These are phyloP conservation scores for Datnioides undecimradiatus DNA, from an alignment of 2,113 vertebrate species.

Conservation along the genomic window DNA sequence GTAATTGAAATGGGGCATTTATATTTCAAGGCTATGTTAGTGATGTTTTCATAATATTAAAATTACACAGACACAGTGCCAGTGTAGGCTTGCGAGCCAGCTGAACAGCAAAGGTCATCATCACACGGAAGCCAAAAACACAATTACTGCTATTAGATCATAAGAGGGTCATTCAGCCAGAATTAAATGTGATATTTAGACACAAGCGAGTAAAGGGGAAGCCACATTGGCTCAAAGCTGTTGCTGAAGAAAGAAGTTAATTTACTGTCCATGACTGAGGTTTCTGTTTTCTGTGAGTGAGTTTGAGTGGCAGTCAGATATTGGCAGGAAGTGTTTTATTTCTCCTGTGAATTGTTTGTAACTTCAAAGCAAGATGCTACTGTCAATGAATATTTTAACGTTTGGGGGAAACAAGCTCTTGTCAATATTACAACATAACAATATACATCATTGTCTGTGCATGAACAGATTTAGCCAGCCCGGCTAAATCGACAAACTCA, in stretches of 20 bases:
- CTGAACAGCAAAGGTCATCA: slow-evolving; percentile 26
- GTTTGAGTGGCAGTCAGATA: not conserved
- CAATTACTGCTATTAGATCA: slow-evolving; percentile 28
- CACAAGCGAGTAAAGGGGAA: not conserved
- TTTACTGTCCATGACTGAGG: not conserved
- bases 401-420: not conserved
- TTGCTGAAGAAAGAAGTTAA: not conserved
- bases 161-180: not conserved
- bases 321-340: not conserved
- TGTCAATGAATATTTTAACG: not conserved
- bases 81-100: slow-evolving; percentile 1
- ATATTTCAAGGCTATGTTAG: not conserved
- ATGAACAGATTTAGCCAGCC: too few species aligned
- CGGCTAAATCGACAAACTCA: too few species aligned
- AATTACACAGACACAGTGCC: not conserved
- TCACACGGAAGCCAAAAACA: slow-evolving; percentile 18
- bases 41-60: slow-evolving; percentile 15
- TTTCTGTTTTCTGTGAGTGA: not conserved
- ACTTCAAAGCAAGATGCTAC: not conserved
- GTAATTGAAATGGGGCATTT: not conserved
- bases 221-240: not conserved
- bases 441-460: not conserved
- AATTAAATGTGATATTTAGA: slow-evolving; percentile 12
- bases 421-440: not conserved
- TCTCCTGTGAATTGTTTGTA: not conserved